Evolutionary conservation across 2,888 invertebrate species (phyloP), one percentile per base, ranked within the genome.

Genomic region (Orchesellides sinensis): DNA sequence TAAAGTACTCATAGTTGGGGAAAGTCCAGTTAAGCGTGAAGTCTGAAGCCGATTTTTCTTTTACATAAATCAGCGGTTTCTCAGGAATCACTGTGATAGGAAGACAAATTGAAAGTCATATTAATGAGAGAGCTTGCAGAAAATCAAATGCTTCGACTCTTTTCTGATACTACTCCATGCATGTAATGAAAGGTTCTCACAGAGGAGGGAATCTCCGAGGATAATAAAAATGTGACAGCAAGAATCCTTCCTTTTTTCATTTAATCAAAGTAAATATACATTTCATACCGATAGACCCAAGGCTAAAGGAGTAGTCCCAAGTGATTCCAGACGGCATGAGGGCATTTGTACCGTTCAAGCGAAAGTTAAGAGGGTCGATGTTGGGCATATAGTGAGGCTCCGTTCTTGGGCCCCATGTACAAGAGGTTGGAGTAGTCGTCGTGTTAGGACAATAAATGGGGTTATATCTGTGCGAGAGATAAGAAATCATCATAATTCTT

Each of bases 291-390:
- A 80, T 80, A 21, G 65, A 27, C 23, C 52, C 56, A 21, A 73
- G 29, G 27, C 32, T 80, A 54, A 73, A 80, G 32, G 23, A 21
- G 61, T 59, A 82, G 8, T 75, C 54, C 86, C 86, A 87, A 23
- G 40, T 65, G 8, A 73, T 32, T 47, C 88, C 88, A 52, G 61
- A 49, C n/a, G 87, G 85, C 14, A 73, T 73, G 0, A 95, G 92
- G 1, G 89, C 88, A 90, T 95, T 96, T 12, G 89, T 90, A 17
- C 92, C 92, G n/a, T 89, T 91, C 61, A 96, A 89, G 14, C 90
- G 90, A 87, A 96, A 94, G 81, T 91, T 90, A 88, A 92, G 94
- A 45, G 89, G 89, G 66, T 90, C 89, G 80, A 91, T 91, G 0
- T 91, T 90, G 86, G 91, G 91, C 70, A 93, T 90, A 88, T 93